Percentiles rank a stretch among this genome's conserved stretches.
Conservation (phyloP, 2,888 invertebrate genomes). For the Aromia moschata region DNA sequence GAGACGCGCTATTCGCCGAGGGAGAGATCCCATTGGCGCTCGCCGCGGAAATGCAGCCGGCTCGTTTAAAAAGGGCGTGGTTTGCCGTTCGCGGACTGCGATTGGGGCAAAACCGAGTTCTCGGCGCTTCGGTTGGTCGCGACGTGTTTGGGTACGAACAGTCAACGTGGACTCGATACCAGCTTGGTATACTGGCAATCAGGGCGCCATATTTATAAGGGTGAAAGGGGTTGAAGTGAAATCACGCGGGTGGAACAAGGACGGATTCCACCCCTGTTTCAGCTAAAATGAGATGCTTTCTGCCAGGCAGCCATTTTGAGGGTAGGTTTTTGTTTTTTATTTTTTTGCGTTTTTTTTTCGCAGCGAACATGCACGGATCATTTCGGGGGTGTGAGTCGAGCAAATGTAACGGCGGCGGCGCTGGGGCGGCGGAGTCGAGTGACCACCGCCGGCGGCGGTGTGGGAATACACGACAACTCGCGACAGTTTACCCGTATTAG, state of each 20-base stretch:
- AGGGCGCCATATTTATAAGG: slow-evolving; percentile 67
- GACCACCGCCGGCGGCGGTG: slow-evolving; percentile 15
- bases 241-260: slow-evolving; percentile 65
- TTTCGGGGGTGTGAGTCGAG: slow-evolving; percentile 62
- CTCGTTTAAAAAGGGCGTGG: slow-evolving; percentile 59
- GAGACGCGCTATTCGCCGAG: slow-evolving; percentile 51
- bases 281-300: slow-evolving; percentile 66
- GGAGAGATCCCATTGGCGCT: slow-evolving; percentile 43
- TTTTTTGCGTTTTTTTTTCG: slow-evolving; percentile 59
- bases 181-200: slow-evolving; percentile 65
- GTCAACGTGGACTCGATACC: slow-evolving; percentile 62
- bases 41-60: slow-evolving; percentile 44
- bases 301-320: slow-evolving; percentile 77
- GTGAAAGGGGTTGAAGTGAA: slow-evolving; percentile 64
- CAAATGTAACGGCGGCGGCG: slow-evolving; percentile 58
- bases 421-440: slow-evolving; percentile 43
- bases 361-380: slow-evolving; percentile 63
- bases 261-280: slow-evolving; percentile 64
- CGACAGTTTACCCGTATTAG: slow-evolving; percentile 57
- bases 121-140: slow-evolving; percentile 41
- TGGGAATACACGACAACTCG: slow-evolving; percentile 44
- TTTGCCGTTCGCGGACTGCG: slow-evolving; percentile 26
- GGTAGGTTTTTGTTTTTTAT: slow-evolving; percentile 69
- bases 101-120: slow-evolving; percentile 26
- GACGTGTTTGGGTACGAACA: slow-evolving; percentile 36